Evolutionary conservation across 2,797 vertebrate species (phyloP).

Genomic region (Bradypodion ventrale): DNA sequence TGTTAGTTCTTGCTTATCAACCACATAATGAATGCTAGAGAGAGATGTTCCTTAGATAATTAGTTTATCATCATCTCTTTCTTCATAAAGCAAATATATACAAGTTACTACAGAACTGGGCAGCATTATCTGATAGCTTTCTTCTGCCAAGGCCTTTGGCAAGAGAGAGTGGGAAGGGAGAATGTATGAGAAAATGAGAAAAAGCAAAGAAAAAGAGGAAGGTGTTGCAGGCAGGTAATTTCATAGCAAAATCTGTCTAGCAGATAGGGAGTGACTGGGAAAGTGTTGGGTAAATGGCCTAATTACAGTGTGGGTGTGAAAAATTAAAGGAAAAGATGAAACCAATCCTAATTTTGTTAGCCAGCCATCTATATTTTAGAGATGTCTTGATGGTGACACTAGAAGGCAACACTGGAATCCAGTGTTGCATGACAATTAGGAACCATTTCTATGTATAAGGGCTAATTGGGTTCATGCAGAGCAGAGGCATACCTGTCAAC

Average conservation of each 20-base stretch:
- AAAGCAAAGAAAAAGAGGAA: slow-evolving; percentile 32
- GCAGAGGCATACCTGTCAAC: too few species aligned
- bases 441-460: neutral
- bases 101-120: slow-evolving; percentile 47
- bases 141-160: slow-evolving; percentile 13
- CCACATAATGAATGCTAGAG: neutral
- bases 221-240: slow-evolving; percentile 33
- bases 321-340: slow-evolving; percentile 14
- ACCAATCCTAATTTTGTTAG: neutral
- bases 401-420: neutral
- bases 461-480: neutral
- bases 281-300: slow-evolving; percentile 15
- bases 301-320: neutral
- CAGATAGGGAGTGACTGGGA: slow-evolving; percentile 24
- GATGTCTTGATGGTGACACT: slow-evolving; percentile 15
- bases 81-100: slow-evolving; percentile 36
- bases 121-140: slow-evolving; percentile 39
- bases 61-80: slow-evolving; percentile 25
- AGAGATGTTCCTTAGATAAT: slow-evolving; percentile 15
- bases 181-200: slow-evolving; percentile 25
- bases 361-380: neutral
- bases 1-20: slow-evolving; percentile 9
- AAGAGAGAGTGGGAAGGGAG: slow-evolving; percentile 2
- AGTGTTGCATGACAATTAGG: neutral
- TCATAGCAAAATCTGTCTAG: slow-evolving; percentile 39